Evolutionary conservation across 2,797 vertebrate genomes (phyloP).

Genomic region (Anomalospiza imberbis): DNA sequence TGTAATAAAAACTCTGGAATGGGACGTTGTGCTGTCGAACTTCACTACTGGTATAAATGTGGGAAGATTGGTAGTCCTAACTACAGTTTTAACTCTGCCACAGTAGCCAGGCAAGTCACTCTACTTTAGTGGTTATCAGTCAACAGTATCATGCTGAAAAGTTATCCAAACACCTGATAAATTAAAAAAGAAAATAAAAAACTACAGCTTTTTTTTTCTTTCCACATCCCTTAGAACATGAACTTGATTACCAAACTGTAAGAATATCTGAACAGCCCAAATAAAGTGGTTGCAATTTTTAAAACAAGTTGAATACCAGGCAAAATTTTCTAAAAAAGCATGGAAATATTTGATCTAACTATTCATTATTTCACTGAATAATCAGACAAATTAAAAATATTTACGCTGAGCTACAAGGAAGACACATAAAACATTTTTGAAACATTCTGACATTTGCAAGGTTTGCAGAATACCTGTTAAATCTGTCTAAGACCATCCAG

Average conservation of each 20-base stretch:
- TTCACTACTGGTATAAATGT: conserved; percentile 55
- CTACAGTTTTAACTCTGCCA: conserved; percentile 53
- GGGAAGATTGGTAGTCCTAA: conserved; percentile 44
- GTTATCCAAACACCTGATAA: conserved; percentile 55
- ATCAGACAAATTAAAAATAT: conserved; percentile 58
- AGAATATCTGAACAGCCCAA: conserved; percentile 41
- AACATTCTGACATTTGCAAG: conserved; percentile 63
- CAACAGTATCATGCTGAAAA: conserved; percentile 66
- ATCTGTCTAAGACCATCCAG: conserved; percentile 45
- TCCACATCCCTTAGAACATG: conserved; percentile 46
- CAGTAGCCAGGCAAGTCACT: conserved; percentile 63
- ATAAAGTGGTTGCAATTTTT: conserved; percentile 50
- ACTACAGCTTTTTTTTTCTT: conserved; percentile 61
- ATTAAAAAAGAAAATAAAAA: conserved; percentile 48
- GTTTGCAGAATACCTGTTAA: conserved; percentile 30
- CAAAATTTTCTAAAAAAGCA: conserved; percentile 62
- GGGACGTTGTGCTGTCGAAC: conserved; percentile 75
- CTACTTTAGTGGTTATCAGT: conserved; percentile 85
- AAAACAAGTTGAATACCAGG: conserved; percentile 50
- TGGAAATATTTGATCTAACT: conserved; percentile 55
- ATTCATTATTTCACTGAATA: conserved; percentile 64
- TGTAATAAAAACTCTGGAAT: conserved; percentile 67
- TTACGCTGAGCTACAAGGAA: conserved; percentile 51
- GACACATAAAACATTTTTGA: conserved; percentile 49
- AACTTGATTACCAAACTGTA: conserved; percentile 48